Evolutionary conservation across 2,113 vertebrate genomes (phyloP).

Genomic region (Ia io): DNA sequence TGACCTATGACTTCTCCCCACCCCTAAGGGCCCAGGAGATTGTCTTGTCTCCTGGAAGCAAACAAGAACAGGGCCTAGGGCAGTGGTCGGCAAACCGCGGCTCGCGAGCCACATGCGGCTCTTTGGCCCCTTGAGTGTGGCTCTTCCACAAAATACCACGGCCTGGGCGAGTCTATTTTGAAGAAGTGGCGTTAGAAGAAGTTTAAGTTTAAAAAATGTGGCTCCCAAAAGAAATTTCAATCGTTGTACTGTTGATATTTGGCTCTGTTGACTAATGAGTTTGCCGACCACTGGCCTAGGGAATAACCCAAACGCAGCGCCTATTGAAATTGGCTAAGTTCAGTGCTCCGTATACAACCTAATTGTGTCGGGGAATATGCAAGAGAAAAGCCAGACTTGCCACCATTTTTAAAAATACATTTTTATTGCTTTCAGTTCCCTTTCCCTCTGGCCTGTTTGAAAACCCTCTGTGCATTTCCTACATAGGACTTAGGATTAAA

Average conservation of each 20-base stretch:
- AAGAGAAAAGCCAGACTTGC: neutral
- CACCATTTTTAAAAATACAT: neutral
- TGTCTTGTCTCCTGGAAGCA: neutral
- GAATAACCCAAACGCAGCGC: neutral
- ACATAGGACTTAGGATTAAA: neutral
- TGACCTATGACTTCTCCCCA: fast-evolving
- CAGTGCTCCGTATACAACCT: neutral
- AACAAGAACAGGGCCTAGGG: neutral
- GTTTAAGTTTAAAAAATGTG: too few species aligned
- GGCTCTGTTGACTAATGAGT: too few species aligned
- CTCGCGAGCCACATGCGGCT: too few species aligned
- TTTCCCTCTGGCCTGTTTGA: neutral
- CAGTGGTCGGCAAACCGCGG: too few species aligned
- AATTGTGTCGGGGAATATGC: fast-evolving
- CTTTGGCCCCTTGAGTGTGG: too few species aligned
- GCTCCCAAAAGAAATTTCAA: too few species aligned
- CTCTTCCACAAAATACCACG: too few species aligned
- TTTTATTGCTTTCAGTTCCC: neutral
- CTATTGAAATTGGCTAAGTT: neutral
- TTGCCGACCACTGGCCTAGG: too few species aligned
- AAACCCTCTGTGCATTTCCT: neutral
- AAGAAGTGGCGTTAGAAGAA: too few species aligned
- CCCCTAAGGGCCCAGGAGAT: neutral
- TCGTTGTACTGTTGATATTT: too few species aligned
- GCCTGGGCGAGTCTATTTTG: too few species aligned